phyloP scores from a whole-genome alignment of 2,113 vertebrate species.

The Pelodiscus sinensis region DNA sequence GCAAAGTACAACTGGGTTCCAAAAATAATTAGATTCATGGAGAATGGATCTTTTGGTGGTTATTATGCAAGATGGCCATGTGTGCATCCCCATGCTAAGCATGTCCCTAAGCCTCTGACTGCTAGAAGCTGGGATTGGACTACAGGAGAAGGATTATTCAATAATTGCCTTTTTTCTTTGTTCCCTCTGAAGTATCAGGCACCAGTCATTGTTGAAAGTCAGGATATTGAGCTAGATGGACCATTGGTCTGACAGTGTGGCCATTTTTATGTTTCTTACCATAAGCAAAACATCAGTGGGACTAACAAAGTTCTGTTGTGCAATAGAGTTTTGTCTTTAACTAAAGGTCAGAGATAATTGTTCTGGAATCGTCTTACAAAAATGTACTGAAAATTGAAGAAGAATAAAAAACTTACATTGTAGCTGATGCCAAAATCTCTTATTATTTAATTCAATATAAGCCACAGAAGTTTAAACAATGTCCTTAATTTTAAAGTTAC shows the following conservation, averaged over 20 bases:
- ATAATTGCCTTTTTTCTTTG: not conserved
- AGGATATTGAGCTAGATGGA: not conserved
- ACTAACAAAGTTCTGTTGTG: not conserved
- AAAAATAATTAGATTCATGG: not conserved
- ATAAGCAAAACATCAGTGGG: not conserved
- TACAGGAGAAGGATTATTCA: not conserved
- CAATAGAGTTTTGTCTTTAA: not conserved
- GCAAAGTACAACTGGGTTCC: not conserved
- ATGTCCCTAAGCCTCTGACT: not conserved
- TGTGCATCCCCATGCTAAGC: not conserved
- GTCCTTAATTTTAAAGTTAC: not conserved
- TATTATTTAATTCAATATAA: conserved; percentile 13
- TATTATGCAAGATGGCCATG: not conserved
- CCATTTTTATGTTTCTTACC: not conserved
- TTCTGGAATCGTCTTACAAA: not conserved
- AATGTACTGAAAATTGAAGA: not conserved
- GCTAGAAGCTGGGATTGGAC: not conserved
- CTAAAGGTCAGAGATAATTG: not conserved
- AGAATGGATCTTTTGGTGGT: not conserved
- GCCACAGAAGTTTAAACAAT: not conserved
- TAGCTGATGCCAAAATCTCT: conserved; percentile 1
- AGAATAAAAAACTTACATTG: not conserved
- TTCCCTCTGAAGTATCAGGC: not conserved
- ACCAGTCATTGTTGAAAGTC: not conserved
- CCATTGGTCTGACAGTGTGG: not conserved